phyloP scores from a whole-genome alignment of 2,888 invertebrate species.

The Pasiphila rectangulata region DNA sequence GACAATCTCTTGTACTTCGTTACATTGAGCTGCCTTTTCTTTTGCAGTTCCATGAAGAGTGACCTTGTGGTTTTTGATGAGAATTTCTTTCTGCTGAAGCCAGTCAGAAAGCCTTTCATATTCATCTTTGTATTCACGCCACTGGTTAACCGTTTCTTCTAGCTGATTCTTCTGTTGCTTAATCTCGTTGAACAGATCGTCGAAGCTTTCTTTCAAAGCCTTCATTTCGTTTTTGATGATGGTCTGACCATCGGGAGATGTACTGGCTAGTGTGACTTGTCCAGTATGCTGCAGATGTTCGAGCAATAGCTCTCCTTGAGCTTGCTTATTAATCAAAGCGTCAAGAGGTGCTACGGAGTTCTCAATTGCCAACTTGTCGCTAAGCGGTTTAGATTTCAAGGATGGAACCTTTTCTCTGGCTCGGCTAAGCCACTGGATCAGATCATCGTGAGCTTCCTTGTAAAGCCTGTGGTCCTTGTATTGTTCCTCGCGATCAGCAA shows the following conservation, averaged over 20 bases:
- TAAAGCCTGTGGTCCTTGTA: slow-evolving; percentile 93
- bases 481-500: slow-evolving; percentile 90
- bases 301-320: slow-evolving; percentile 92
- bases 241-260: slow-evolving; percentile 89
- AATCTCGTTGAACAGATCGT: slow-evolving; percentile 91
- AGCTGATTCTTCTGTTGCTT: slow-evolving; percentile 91
- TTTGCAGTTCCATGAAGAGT: slow-evolving; percentile 88
- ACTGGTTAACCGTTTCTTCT: slow-evolving; percentile 89
- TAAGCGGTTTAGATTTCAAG: slow-evolving; percentile 89
- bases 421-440: slow-evolving; percentile 92
- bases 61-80: slow-evolving; percentile 94
- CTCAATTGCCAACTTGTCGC: slow-evolving; percentile 93
- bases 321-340: slow-evolving; percentile 91
- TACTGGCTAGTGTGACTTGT: slow-evolving; percentile 91
- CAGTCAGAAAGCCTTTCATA: slow-evolving; percentile 95
- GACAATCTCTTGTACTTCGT: slow-evolving; percentile 89
- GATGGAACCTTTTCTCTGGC: slow-evolving; percentile 94
- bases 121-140: slow-evolving; percentile 96
- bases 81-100: slow-evolving; percentile 94
- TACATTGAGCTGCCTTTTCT: slow-evolving; percentile 92
- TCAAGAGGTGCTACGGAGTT: slow-evolving; percentile 93
- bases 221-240: slow-evolving; percentile 92
- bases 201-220: slow-evolving; percentile 91
- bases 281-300: slow-evolving; percentile 94
- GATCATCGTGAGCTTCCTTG: slow-evolving; percentile 94